Evolutionary conservation across 1,140 invertebrate species (phyloP).

Genomic region (Bacillus rossius): DNA sequence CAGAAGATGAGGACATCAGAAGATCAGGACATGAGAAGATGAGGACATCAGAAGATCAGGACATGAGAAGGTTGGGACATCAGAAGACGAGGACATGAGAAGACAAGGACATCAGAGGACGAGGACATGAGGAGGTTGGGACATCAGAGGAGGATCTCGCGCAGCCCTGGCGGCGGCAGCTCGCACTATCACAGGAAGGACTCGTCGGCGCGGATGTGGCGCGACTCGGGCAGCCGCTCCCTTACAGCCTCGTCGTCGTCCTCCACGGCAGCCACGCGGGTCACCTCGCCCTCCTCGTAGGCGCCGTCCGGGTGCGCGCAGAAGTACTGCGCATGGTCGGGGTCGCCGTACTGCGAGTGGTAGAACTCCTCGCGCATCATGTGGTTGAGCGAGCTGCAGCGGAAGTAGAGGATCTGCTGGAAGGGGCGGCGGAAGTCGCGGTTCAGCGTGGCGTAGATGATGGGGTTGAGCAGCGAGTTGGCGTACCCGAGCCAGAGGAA

Average conservation of each 20-base stretch:
- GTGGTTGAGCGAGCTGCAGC: constrained; percentile 80
- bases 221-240: not conserved
- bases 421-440: constrained; percentile 91
- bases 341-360: constrained; percentile 84
- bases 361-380: constrained; percentile 92
- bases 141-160: too few relatives aligned
- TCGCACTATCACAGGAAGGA: constrained; percentile 13
- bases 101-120: too few relatives aligned
- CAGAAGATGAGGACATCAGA: too few relatives aligned
- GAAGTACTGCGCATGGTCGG: constrained; percentile 29
- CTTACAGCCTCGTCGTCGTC: not conserved
- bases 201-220: constrained; percentile 5
- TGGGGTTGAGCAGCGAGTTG: constrained; percentile 88
- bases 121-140: too few relatives aligned
- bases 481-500: constrained; percentile 92
- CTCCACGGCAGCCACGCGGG: not conserved
- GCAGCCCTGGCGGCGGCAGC: too few relatives aligned
- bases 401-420: constrained; percentile 82
- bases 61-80: too few relatives aligned
- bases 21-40: too few relatives aligned
- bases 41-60: too few relatives aligned
- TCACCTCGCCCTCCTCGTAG: not conserved
- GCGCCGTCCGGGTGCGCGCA: not conserved
- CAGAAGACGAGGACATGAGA: too few relatives aligned
- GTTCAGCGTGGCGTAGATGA: constrained; percentile 90